A percentile compares a stretch with the other conserved stretches of the same genome.
These are phyloP conservation scores for Parasteatoda tepidariorum DNA, from an alignment of 1,140 invertebrate genomes.

Conservation along the genomic window DNA sequence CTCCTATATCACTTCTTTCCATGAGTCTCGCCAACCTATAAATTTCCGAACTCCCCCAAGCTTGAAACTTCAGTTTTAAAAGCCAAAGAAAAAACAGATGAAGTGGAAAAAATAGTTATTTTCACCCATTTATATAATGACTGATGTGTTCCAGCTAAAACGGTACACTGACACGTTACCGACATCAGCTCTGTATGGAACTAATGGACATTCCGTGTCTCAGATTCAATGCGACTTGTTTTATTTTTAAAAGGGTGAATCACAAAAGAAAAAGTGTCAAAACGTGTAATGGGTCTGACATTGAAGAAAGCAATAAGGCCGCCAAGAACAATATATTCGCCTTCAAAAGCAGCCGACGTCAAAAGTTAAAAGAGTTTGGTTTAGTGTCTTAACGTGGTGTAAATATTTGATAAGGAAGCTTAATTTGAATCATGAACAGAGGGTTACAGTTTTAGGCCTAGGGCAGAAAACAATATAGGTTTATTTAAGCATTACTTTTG, in stretches of 20 bases:
- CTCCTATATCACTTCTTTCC: not conserved
- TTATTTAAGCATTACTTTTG: too few species aligned
- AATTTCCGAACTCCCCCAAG: slow-evolving; percentile 16
- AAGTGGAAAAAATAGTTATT: slow-evolving; percentile 16
- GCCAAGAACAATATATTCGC: too few species aligned
- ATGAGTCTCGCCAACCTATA: slow-evolving; percentile 16
- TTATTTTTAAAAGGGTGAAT: slow-evolving; percentile 40
- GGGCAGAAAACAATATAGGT: too few species aligned
- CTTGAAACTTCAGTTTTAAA: not conserved
- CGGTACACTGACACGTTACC: slow-evolving; percentile 28
- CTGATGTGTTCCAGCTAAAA: slow-evolving; percentile 35
- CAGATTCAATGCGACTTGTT: slow-evolving; percentile 42
- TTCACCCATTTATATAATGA: slow-evolving; percentile 46
- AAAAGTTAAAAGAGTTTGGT: too few species aligned
- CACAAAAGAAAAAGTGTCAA: slow-evolving; percentile 47
- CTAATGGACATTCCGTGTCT: slow-evolving; percentile 48
- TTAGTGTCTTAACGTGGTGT: too few species aligned
- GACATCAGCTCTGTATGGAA: slow-evolving; percentile 31
- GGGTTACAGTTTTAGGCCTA: too few species aligned
- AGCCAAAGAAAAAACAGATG: not conserved
- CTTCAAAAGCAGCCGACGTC: too few species aligned
- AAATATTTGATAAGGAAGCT: too few species aligned
- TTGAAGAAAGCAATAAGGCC: slow-evolving; percentile 4
- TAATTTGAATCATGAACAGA: too few species aligned
- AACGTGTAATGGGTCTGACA: slow-evolving; percentile 45